A percentile compares a stretch with the other conserved stretches of the same genome.
Evolutionary conservation across 2,888 invertebrate species (phyloP).

Genomic region (Onthophagus sagittarius): DNA sequence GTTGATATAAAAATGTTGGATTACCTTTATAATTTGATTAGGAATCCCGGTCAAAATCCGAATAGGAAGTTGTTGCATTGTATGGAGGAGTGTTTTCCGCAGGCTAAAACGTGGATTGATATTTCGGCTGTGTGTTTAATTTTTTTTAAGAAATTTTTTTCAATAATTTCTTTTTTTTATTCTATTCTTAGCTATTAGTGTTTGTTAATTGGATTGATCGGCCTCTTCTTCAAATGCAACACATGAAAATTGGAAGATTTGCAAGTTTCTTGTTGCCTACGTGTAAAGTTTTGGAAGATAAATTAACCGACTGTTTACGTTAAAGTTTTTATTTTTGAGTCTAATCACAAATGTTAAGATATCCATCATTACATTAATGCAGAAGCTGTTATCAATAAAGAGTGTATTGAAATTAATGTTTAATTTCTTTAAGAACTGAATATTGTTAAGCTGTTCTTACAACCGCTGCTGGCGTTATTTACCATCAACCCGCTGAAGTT

Average conservation of each 20-base stretch:
- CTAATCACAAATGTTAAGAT: no score
- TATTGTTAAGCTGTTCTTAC: no score
- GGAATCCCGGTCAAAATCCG: background rate
- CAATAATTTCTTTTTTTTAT: background rate
- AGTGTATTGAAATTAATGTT: no score
- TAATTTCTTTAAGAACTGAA: no score
- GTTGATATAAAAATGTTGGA: background rate
- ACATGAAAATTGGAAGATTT: background rate
- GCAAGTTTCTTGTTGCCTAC: background rate
- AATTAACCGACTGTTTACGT: background rate
- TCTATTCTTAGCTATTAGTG: background rate
- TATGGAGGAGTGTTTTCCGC: background rate
- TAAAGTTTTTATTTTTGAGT: background rate
- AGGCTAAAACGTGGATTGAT: background rate
- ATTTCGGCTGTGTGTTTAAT: background rate
- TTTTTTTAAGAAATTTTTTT: background rate
- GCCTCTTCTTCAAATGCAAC: background rate
- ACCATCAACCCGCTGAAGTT: no score
- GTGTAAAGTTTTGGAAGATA: background rate
- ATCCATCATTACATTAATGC: no score
- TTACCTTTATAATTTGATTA: background rate
- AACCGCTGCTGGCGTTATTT: no score
- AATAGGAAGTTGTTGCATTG: background rate
- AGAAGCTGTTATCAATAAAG: no score
- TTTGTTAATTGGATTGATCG: background rate